A percentile compares a stretch with the other conserved stretches of the same genome.
These are phyloP conservation scores for Camponotus pennsylvanicus DNA, from an alignment of 1,140 invertebrate genomes.

Conservation along the genomic window DNA sequence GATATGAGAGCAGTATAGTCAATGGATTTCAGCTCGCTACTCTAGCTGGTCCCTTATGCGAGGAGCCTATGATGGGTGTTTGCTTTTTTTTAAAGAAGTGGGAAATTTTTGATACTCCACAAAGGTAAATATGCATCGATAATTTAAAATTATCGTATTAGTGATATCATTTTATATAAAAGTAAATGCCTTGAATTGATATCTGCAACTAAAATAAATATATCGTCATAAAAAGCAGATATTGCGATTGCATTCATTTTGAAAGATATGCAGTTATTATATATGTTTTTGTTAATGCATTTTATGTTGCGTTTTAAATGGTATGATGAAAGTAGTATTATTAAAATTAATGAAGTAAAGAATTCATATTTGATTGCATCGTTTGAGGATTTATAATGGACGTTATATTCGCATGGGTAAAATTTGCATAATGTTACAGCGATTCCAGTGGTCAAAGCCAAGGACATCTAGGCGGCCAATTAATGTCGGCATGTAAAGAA, in stretches of 20 bases:
- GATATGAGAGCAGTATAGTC: conserved; percentile 93
- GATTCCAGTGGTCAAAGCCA: conserved; percentile 77
- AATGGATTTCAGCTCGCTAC: conserved; percentile 98
- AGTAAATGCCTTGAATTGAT: background rate
- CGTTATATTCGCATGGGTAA: background rate
- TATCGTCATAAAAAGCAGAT: background rate
- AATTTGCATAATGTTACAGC: conserved; percentile 77
- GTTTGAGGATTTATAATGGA: conserved; percentile 28
- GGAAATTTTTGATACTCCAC: conserved; percentile 87
- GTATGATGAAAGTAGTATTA: no score
- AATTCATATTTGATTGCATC: background rate
- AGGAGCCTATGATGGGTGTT: conserved; percentile 98
- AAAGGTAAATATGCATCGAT: conserved; percentile 73
- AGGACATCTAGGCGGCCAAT: conserved; percentile 91
- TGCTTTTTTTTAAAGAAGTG: conserved; percentile 96
- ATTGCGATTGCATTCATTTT: background rate
- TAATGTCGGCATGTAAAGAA: conserved; percentile 96
- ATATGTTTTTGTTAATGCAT: background rate
- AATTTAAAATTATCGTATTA: conserved; percentile 9
- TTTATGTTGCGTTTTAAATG: background rate
- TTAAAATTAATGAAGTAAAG: background rate
- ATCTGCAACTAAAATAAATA: background rate
- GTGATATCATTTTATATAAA: conserved; percentile 5
- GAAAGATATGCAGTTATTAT: background rate
- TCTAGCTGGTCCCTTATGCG: conserved; percentile 95